Conservation (phyloP, 2,797 vertebrate species). For the Avahi laniger region DNA sequence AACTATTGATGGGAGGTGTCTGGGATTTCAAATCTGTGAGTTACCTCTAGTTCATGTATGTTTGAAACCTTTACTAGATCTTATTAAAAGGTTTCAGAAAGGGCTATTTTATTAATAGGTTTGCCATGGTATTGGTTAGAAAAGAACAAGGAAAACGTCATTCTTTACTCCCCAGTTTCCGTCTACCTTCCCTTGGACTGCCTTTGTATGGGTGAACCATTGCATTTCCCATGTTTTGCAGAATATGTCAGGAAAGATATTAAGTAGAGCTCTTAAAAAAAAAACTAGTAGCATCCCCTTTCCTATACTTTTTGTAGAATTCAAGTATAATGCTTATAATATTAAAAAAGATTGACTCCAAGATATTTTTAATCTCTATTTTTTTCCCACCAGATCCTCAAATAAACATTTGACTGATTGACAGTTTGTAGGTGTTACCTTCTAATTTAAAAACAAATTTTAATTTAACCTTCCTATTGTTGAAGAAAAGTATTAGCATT, state of each 20-base stretch:
- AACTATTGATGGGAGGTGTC: neutral
- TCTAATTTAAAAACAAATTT: conserved; percentile 78
- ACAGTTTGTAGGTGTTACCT: conserved; percentile 81
- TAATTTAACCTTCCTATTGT: conserved; percentile 75
- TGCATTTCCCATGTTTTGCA: too few species aligned
- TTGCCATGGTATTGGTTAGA: neutral
- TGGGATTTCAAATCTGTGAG: neutral
- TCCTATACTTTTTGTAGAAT: neutral
- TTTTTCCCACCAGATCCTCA: conserved; percentile 47
- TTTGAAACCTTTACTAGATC: neutral
- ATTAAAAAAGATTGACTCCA: conserved; percentile 39
- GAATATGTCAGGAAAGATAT: too few species aligned
- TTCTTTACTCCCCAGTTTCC: too few species aligned
- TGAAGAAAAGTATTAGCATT: conserved; percentile 80
- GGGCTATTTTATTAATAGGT: neutral
- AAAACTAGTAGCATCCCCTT: too few species aligned
- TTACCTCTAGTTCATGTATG: neutral
- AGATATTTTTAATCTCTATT: neutral
- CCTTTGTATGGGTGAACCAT: too few species aligned
- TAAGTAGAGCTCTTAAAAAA: too few species aligned
- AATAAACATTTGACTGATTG: conserved; percentile 79
- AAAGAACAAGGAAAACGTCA: neutral
- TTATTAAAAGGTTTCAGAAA: conserved; percentile 24
- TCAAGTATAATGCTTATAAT: neutral
- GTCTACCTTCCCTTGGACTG: too few species aligned